Percentiles rank a stretch among this genome's conserved stretches.
Evolutionary conservation across 2,797 vertebrate genomes (phyloP).

Genomic region (Avahi laniger): DNA sequence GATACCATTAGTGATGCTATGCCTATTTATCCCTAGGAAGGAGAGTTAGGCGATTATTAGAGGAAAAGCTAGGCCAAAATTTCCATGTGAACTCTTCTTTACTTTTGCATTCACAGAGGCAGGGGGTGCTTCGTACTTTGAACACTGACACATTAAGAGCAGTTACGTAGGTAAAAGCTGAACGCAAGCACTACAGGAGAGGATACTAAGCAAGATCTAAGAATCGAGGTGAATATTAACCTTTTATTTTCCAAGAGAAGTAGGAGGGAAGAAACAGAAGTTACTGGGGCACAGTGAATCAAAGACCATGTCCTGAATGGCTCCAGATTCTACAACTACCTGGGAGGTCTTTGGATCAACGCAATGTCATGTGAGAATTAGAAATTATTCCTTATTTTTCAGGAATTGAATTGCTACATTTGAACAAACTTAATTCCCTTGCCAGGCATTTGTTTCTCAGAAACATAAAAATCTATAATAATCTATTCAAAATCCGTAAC

Average conservation of each 20-base stretch:
- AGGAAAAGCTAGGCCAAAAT: conserved; percentile 72
- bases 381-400: conserved; percentile 34
- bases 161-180: conserved; percentile 74
- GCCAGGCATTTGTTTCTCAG: conserved; percentile 20
- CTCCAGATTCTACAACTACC: not conserved
- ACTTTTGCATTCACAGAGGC: conserved; percentile 70
- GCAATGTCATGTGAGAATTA: not conserved
- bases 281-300: not conserved
- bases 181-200: conserved; percentile 75
- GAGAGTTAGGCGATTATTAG: conserved; percentile 67
- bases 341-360: not conserved
- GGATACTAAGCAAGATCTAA: conserved; percentile 75
- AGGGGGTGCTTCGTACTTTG: conserved; percentile 74
- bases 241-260: conserved; percentile 67
- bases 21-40: conserved; percentile 74
- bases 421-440: conserved; percentile 33
- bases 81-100: conserved; percentile 79
- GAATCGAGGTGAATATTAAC: conserved; percentile 76
- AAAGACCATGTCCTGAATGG: not conserved
- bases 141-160: conserved; percentile 73
- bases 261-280: conserved; percentile 53
- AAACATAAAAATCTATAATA: conserved; percentile 18
- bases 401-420: conserved; percentile 47
- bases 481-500: not conserved
- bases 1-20: conserved; percentile 64